A percentile compares a stretch with the other conserved stretches of the same genome.
phyloP scores from a whole-genome alignment of 2,113 vertebrate genomes.

The Holacanthus passer region DNA sequence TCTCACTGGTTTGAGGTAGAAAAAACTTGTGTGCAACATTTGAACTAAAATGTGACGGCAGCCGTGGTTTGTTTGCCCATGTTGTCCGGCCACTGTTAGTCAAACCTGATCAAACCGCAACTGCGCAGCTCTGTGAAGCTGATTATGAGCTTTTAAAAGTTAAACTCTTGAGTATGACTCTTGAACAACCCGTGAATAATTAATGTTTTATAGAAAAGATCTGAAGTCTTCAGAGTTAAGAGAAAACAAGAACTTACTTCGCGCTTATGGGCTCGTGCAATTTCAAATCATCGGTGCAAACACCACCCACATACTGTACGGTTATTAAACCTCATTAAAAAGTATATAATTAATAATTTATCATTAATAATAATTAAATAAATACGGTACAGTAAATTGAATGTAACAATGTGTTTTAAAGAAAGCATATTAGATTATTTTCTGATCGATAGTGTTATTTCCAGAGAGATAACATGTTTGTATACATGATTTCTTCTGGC shows the following conservation, averaged over 20 bases:
- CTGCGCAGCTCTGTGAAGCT: neutral
- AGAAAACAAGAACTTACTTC: slow-evolving; percentile 3
- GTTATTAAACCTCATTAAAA: slow-evolving; percentile 15
- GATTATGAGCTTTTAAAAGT: neutral
- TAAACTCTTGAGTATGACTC: neutral
- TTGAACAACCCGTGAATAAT: neutral
- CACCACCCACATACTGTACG: neutral
- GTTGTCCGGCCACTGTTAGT: neutral
- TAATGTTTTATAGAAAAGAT: neutral
- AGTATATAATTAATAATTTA: no score
- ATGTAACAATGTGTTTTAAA: slow-evolving; percentile 5
- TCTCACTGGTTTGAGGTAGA: neutral
- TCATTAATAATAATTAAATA: no score
- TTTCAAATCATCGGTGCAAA: neutral
- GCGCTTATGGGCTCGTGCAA: neutral
- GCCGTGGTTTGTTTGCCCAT: neutral
- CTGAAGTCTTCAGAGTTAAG: neutral
- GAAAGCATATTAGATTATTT: neutral
- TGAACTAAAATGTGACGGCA: neutral
- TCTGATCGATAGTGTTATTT: neutral
- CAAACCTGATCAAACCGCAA: neutral
- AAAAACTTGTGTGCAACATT: neutral
- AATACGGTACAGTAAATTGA: slow-evolving; percentile 9
- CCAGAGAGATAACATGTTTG: neutral
- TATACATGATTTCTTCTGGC: neutral